These are phyloP conservation scores for Mirounga angustirostris DNA, from an alignment of 2,113 vertebrate genomes.

Conservation along the genomic window DNA sequence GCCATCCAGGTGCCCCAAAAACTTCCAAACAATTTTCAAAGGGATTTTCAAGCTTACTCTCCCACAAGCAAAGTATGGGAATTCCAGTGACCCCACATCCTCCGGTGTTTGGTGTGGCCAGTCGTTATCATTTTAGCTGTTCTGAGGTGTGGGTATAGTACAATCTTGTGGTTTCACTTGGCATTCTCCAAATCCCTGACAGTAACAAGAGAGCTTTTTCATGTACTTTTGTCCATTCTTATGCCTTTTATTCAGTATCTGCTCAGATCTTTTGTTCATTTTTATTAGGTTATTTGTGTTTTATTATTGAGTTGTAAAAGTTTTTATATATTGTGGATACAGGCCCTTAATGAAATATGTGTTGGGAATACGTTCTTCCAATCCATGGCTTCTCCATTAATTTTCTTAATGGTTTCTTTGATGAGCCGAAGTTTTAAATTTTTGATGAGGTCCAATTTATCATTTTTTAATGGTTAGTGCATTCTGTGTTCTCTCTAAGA, in stretches of 20 bases:
- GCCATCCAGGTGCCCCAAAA: background rate
- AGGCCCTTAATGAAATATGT: slow-evolving; percentile 28
- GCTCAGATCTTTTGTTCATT: slow-evolving; percentile 1
- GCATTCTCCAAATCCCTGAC: background rate
- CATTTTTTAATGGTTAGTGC: slow-evolving; percentile 8
- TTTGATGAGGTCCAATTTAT: slow-evolving; percentile 47
- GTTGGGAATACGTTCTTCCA: slow-evolving; percentile 52
- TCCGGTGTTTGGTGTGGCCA: background rate
- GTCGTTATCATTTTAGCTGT: background rate
- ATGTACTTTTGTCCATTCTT: background rate
- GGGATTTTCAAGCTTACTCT: background rate
- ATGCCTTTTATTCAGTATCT: slow-evolving; percentile 46
- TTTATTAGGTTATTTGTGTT: slow-evolving; percentile 50
- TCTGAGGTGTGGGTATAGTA: background rate
- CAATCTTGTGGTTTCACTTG: background rate
- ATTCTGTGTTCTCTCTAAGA: slow-evolving; percentile 56
- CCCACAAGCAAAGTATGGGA: background rate
- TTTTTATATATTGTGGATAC: slow-evolving; percentile 60
- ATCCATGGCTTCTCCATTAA: slow-evolving; percentile 34
- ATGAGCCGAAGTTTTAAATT: slow-evolving; percentile 61
- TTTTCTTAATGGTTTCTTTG: slow-evolving; percentile 65
- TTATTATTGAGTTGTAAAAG: slow-evolving; percentile 57
- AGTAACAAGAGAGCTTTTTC: background rate
- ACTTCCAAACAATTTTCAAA: background rate
- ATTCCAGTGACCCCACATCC: background rate